Evolutionary conservation across 2,797 vertebrate species (phyloP).

Genomic region (Enteromius fasciolatus): DNA sequence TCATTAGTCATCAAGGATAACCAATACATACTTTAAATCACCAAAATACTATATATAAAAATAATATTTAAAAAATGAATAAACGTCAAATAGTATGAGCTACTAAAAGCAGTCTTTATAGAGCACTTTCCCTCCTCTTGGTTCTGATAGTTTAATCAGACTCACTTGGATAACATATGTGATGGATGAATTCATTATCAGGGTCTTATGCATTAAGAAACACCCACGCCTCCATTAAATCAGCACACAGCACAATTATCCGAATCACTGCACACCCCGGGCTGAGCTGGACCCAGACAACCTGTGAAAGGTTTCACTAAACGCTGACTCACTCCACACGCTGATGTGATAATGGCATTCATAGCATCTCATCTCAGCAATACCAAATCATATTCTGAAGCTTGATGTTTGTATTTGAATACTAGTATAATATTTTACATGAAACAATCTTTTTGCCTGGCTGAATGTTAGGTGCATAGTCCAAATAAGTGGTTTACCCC

Average conservation of each 20-base stretch:
- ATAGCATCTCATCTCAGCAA: constrained; percentile 2
- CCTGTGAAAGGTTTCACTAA: constrained; percentile 22
- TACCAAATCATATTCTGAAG: not conserved
- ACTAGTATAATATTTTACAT: not conserved
- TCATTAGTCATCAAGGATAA: not conserved
- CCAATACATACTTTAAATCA: too few species aligned
- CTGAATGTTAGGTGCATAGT: not conserved
- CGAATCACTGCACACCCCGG: constrained; percentile 26
- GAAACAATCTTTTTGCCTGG: not conserved
- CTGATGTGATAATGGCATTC: constrained; percentile 34
- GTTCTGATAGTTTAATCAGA: constrained; percentile 10
- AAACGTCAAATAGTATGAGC: not conserved
- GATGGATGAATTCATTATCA: constrained; percentile 41
- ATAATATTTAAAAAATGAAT: not conserved
- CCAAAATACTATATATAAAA: not conserved
- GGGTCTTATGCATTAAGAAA: constrained; percentile 37
- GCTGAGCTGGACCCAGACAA: constrained; percentile 26
- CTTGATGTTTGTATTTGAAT: not conserved
- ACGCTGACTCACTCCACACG: constrained; percentile 24
- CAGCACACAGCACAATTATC: constrained; percentile 47
- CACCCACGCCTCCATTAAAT: constrained; percentile 54
- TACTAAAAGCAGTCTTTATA: not conserved
- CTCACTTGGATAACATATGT: not conserved
- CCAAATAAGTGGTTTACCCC: not conserved
- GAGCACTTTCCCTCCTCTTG: not conserved